Evolutionary conservation across 2,113 vertebrate species (phyloP).

Genomic region (Lepisosteus osseus): DNA sequence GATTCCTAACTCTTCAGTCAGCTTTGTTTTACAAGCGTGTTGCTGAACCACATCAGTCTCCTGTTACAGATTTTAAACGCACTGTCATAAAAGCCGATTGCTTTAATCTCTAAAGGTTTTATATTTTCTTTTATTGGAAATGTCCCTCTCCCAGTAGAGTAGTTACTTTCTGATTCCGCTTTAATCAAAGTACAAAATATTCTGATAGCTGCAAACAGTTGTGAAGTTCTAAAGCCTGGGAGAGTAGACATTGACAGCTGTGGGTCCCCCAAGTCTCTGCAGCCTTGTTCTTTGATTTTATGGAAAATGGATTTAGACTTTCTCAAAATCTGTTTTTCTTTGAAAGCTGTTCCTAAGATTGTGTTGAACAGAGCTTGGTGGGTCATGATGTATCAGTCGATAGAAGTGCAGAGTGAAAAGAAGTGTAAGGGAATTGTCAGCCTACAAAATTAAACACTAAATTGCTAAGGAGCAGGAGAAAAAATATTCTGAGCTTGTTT

Average conservation of each 20-base stretch:
- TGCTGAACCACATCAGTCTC: slow-evolving; percentile 21
- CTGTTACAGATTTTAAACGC: slow-evolving; percentile 3
- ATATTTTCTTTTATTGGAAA: background rate
- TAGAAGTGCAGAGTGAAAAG: too few relatives aligned
- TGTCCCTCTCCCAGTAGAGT: slow-evolving; percentile 6
- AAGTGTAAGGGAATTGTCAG: too few relatives aligned
- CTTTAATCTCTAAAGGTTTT: slow-evolving; percentile 19
- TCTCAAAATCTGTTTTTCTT: background rate
- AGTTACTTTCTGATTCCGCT: slow-evolving; percentile 18
- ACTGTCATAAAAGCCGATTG: slow-evolving; percentile 5
- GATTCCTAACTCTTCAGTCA: background rate
- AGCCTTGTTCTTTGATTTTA: slow-evolving; percentile 4
- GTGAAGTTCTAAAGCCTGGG: background rate
- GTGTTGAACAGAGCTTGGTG: background rate
- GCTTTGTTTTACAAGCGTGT: background rate
- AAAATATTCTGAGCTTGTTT: too few relatives aligned
- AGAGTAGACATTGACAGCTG: background rate
- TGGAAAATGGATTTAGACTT: background rate
- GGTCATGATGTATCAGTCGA: background rate
- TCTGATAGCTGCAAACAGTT: background rate
- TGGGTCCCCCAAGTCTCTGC: background rate
- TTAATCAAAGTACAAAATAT: slow-evolving; percentile 23
- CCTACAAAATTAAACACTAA: too few relatives aligned
- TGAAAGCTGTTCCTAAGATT: background rate
- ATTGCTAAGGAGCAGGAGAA: too few relatives aligned